Conservation (phyloP, 1,140 invertebrate species). For the Meloidogyne chitwoodi region DNA sequence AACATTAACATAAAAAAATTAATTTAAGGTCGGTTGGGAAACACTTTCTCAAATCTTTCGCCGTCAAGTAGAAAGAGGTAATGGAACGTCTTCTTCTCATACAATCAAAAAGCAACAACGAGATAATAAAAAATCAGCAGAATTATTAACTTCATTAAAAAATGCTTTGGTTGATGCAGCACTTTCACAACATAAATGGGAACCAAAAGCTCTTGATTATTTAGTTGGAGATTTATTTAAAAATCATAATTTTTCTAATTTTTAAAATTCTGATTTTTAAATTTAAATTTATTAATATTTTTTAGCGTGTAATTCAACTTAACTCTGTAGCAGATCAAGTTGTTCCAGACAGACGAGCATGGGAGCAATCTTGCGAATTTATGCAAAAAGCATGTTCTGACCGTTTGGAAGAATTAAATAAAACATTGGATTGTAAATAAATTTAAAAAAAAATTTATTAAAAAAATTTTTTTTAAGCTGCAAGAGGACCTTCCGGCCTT, state of each 20-base stretch:
- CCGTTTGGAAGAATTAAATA: constrained; percentile 72
- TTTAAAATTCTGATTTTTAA: too few species aligned
- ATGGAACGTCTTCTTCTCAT: neutral
- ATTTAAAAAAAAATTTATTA: neutral
- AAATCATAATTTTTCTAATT: constrained; percentile 16
- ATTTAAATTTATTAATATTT: too few species aligned
- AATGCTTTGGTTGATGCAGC: constrained; percentile 79
- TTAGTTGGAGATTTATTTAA: too few species aligned
- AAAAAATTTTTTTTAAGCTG: neutral
- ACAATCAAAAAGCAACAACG: neutral
- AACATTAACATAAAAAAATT: neutral
- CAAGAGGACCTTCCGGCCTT: constrained; percentile 73
- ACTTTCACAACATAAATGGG: constrained; percentile 82
- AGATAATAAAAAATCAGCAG: constrained; percentile 65
- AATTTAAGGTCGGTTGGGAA: constrained; percentile 73
- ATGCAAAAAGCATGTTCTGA: constrained; percentile 78
- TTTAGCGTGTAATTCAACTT: constrained; percentile 84
- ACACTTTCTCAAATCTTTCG: constrained; percentile 80
- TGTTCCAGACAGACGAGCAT: constrained; percentile 83
- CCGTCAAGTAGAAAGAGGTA: constrained; percentile 68
- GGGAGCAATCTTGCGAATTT: constrained; percentile 86
- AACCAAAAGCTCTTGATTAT: constrained; percentile 73
- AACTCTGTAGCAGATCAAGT: constrained; percentile 88
- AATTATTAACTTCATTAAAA: constrained; percentile 85
- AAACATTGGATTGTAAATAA: constrained; percentile 67